Conservation (phyloP, 2,113 vertebrate genomes). For the Excalfactoria chinensis region DNA sequence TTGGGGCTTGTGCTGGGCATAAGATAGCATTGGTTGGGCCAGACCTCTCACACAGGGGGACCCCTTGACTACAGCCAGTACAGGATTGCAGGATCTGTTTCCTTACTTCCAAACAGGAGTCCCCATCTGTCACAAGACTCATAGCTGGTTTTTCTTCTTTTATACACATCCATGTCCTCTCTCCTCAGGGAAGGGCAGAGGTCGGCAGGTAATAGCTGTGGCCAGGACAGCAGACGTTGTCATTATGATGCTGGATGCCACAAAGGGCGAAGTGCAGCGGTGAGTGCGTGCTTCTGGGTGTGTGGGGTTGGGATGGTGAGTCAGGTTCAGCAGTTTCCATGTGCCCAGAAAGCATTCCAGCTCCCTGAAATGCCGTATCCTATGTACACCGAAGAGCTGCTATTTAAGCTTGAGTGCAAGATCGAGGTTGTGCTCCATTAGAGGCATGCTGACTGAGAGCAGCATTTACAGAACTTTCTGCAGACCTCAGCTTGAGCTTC, state of each 20-base stretch:
- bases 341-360: fast-evolving
- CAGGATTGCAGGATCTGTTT: not conserved
- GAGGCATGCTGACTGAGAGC: not conserved
- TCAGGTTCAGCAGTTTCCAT: not conserved
- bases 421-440: not conserved
- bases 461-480: not conserved
- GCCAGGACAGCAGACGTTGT: conserved; percentile 96
- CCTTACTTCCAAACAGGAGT: not conserved
- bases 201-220: conserved; percentile 97
- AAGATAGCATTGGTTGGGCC: not conserved
- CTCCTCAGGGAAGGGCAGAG: conserved; percentile 91
- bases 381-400: fast-evolving
- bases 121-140: fast-evolving
- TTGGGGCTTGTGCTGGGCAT: not conserved
- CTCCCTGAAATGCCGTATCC: not conserved
- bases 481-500: not conserved
- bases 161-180: not conserved
- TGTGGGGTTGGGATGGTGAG: fast-evolving
- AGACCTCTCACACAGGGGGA: fast-evolving
- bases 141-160: not conserved
- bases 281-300: conserved; percentile 7
- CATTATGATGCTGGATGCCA: conserved; percentile 99
- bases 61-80: not conserved
- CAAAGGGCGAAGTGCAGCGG: conserved; percentile 98
- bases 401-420: fast-evolving